Conservation (phyloP, 2,888 invertebrate species). For the Hemaris fuciformis region DNA sequence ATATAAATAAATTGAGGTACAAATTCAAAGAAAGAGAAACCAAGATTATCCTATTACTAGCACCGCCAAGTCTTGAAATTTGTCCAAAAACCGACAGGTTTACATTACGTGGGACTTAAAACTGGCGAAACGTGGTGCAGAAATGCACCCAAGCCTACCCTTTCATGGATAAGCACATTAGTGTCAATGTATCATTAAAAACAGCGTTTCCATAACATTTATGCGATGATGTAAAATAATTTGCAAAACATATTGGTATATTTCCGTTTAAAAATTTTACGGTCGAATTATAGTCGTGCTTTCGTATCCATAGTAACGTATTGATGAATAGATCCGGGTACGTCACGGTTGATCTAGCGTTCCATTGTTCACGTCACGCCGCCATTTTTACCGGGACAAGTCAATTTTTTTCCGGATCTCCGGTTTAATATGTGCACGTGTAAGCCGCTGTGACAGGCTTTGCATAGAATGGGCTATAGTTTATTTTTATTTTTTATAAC, state of each 20-base stretch:
- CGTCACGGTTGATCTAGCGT: not conserved
- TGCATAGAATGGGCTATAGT: not conserved
- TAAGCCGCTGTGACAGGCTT: not conserved
- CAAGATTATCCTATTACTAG: too few relatives aligned
- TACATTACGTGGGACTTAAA: too few relatives aligned
- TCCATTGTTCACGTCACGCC: not conserved
- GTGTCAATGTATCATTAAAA: too few relatives aligned
- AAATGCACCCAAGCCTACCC: too few relatives aligned
- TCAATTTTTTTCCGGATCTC: not conserved
- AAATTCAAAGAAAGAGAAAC: too few relatives aligned
- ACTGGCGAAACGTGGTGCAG: too few relatives aligned
- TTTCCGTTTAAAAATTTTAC: not conserved
- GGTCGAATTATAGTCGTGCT: not conserved
- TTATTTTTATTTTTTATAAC: not conserved
- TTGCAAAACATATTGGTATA: not conserved
- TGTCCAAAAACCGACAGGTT: too few relatives aligned
- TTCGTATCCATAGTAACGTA: not conserved
- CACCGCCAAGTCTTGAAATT: too few relatives aligned
- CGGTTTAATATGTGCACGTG: not conserved
- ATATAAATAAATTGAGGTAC: too few relatives aligned
- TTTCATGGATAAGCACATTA: too few relatives aligned
- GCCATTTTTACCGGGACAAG: not conserved
- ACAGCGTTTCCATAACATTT: not conserved
- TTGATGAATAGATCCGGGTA: not conserved
- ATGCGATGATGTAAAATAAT: not conserved